Evolutionary conservation across 2,113 vertebrate genomes (phyloP), one percentile per base, ranked within the genome.

Genomic region (Gasterosteus nipponicus): DNA sequence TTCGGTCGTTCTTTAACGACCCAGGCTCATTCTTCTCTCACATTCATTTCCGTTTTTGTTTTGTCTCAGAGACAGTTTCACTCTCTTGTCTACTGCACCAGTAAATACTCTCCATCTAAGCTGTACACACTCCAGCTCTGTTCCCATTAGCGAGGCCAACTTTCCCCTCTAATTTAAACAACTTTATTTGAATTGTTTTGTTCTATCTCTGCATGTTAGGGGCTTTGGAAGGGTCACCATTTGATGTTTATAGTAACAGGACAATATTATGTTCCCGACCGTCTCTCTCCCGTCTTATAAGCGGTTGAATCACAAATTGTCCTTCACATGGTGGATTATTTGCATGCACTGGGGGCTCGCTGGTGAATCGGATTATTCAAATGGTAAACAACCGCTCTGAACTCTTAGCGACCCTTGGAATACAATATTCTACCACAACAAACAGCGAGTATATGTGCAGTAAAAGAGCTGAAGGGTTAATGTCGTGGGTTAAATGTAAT

Each of bases 381-480:
- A 38, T 26, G 11, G 22, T 35, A 42, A 58, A 47, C 54, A 64
- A 42, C 57, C 26, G 38, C 19, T 44, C 41, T 65, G 74, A 77
- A 73, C 39, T 76, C 41, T 67, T 59, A n/a, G 44, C 3, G 53
- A 63, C 66, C 44, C 47, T 60, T 9, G 39, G 33, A 49, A 46
- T n/a, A 53, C 66, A 41, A 76, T 64, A 41, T 54, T 54, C 54
- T 47, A 54, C 7, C 15, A 44, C 11, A 8, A 59, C 42, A 56
- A 53, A 42, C 46, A 49, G 39, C 22, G 18, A 61, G 62, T 38
- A 29, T 49, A 65, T 66, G 16, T 77, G 11, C 11, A 58, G 51
- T 47, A 49, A 26, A 5, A 69, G 22, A 79, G 69, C 58, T 81
- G 70, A 68, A 15, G 15, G 67, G 73, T 77, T 56, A 39, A n/a